Conservation (phyloP, 2,113 vertebrate species). For the Ahaetulla prasina region DNA sequence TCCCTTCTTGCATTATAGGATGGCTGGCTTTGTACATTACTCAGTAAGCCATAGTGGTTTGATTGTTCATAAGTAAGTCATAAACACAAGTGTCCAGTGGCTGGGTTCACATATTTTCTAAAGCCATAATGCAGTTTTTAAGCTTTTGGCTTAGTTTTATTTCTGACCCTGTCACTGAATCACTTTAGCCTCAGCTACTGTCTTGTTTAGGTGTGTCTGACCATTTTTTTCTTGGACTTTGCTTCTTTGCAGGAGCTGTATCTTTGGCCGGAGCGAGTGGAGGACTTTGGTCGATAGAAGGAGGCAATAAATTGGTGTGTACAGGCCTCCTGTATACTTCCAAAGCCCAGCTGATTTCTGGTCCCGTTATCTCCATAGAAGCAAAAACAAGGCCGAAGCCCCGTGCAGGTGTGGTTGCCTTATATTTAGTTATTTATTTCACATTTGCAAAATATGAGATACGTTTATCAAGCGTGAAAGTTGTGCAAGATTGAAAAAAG, state of each 20-base stretch:
- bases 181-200: not conserved
- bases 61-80: not conserved
- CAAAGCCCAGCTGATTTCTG: constrained; percentile 80
- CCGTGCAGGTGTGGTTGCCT: constrained; percentile 69
- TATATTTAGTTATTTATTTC: not conserved
- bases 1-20: not conserved
- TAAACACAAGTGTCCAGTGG: not conserved
- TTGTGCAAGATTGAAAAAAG: not conserved
- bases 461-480: not conserved
- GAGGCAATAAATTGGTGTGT: constrained; percentile 89
- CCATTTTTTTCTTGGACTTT: not conserved
- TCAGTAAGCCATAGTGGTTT: not conserved
- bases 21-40: not conserved
- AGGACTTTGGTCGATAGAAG: constrained; percentile 86
- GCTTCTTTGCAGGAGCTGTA: constrained; percentile 71
- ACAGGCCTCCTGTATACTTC: constrained; percentile 80
- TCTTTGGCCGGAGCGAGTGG: constrained; percentile 75
- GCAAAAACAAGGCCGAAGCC: constrained; percentile 68
- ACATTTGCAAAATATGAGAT: not conserved
- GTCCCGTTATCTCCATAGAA: constrained; percentile 76
- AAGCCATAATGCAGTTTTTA: not conserved
- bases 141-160: not conserved
- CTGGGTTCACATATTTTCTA: not conserved
- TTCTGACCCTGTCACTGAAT: not conserved
- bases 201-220: not conserved